A percentile compares a stretch with the other conserved stretches of the same genome.
These are phyloP conservation scores for Morinoia aosen DNA, from an alignment of 2,888 invertebrate species.

Conservation along the genomic window DNA sequence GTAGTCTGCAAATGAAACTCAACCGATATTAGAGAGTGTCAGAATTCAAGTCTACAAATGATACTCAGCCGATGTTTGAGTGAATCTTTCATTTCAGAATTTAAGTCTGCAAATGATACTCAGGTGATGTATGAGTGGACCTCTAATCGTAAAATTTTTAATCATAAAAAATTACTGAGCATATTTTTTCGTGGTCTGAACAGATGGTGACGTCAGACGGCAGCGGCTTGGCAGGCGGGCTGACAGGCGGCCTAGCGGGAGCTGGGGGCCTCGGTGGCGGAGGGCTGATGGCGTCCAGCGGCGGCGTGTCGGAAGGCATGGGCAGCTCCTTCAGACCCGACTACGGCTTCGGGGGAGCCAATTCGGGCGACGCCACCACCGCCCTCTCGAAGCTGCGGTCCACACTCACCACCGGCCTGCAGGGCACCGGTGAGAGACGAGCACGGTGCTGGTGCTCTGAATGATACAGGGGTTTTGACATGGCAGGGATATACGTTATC, in stretches of 20 bases:
- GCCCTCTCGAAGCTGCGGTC: constrained; percentile 88
- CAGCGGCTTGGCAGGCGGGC: constrained; percentile 35
- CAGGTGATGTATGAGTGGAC: too few species aligned
- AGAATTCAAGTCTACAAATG: too few species aligned
- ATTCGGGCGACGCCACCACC: constrained; percentile 76
- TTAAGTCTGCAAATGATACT: too few species aligned
- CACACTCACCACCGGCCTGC: constrained; percentile 84
- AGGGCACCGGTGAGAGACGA: constrained; percentile 83
- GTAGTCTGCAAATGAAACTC: too few species aligned
- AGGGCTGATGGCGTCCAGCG: constrained; percentile 70
- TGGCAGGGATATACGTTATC: too few species aligned
- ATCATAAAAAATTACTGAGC: too few species aligned
- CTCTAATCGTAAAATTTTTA: too few species aligned
- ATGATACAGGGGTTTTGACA: too few species aligned
- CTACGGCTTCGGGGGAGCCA: constrained; percentile 71
- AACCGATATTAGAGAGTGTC: too few species aligned
- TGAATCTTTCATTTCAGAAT: too few species aligned
- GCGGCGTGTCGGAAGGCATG: neutral
- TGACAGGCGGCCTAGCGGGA: constrained; percentile 47
- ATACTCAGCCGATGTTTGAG: too few species aligned
- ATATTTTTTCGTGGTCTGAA: neutral
- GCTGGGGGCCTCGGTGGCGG: constrained; percentile 68
- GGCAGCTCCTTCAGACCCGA: neutral
- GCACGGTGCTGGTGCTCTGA: too few species aligned
- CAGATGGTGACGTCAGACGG: constrained; percentile 63